These are phyloP conservation scores for Menura novaehollandiae DNA, from an alignment of 2,113 vertebrate genomes.

Conservation along the genomic window DNA sequence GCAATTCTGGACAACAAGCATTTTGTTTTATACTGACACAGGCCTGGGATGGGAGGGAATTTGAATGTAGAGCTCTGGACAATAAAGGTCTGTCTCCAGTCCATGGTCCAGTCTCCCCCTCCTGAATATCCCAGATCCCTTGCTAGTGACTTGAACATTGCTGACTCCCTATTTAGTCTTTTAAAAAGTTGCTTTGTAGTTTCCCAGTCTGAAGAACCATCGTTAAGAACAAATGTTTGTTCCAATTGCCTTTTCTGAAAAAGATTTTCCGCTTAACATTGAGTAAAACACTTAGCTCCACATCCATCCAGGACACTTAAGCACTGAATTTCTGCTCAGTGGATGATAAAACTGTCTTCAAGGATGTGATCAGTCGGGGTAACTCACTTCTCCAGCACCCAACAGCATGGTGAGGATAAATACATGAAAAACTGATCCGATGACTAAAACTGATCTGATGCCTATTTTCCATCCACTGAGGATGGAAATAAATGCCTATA, in stretches of 20 bases:
- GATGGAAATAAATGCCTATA: neutral
- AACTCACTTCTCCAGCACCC: neutral
- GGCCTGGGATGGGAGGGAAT: neutral
- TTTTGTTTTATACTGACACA: conserved; percentile 3
- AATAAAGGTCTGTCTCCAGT: neutral
- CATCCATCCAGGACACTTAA: neutral
- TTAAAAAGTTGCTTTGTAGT: neutral
- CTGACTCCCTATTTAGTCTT: neutral
- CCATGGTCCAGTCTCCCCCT: neutral
- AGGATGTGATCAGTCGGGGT: neutral
- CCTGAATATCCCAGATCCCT: neutral
- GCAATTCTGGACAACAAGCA: conserved; percentile 10
- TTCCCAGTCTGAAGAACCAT: neutral
- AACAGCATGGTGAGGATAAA: neutral
- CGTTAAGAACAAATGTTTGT: neutral
- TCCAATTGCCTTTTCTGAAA: neutral
- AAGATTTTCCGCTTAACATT: neutral
- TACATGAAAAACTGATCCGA: neutral
- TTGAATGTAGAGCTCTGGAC: neutral
- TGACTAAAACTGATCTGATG: neutral
- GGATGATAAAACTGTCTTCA: neutral
- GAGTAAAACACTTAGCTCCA: neutral
- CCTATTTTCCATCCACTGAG: too few relatives aligned
- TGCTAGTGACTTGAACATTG: neutral
- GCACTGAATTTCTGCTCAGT: neutral